A percentile compares a stretch with the other conserved stretches of the same genome.
These are phyloP conservation scores for Flexamia atlantica DNA, from an alignment of 2,888 invertebrate species.

Conservation along the genomic window DNA sequence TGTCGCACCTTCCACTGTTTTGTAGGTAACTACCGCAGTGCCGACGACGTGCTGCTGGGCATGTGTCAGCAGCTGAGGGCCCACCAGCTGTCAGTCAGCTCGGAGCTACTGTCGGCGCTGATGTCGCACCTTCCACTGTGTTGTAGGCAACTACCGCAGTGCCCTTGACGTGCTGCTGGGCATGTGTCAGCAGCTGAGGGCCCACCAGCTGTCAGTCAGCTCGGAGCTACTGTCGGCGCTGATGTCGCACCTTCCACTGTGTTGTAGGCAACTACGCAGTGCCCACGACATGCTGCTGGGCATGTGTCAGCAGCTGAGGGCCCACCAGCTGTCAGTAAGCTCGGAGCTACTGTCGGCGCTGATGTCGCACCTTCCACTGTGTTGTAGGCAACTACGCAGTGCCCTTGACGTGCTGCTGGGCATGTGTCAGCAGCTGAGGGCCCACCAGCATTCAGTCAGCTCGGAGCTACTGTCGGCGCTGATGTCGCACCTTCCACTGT, in stretches of 20 bases:
- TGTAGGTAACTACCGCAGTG: no score
- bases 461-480: constrained; percentile 93
- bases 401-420: constrained; percentile 97
- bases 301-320: constrained; percentile 85
- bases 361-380: constrained; percentile 85
- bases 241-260: constrained; percentile 81
- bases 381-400: constrained; percentile 87
- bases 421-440: constrained; percentile 85
- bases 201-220: constrained; percentile 90
- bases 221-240: constrained; percentile 93
- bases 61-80: no score
- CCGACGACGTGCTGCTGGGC: no score
- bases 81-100: no score
- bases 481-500: constrained; percentile 92
- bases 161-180: constrained; percentile 96
- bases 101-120: no score
- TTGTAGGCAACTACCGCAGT: constrained; percentile 87
- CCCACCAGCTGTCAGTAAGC: constrained; percentile 90
- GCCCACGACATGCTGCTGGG: constrained; percentile 96
- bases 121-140: no score
- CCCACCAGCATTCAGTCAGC: constrained; percentile 90
- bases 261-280: constrained; percentile 86
- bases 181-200: constrained; percentile 85
- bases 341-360: constrained; percentile 93
- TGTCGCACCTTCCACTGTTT: no score